Base-by-base conservation (phyloP, 2,888 invertebrate species). In the Lithosia quadra region DNA sequence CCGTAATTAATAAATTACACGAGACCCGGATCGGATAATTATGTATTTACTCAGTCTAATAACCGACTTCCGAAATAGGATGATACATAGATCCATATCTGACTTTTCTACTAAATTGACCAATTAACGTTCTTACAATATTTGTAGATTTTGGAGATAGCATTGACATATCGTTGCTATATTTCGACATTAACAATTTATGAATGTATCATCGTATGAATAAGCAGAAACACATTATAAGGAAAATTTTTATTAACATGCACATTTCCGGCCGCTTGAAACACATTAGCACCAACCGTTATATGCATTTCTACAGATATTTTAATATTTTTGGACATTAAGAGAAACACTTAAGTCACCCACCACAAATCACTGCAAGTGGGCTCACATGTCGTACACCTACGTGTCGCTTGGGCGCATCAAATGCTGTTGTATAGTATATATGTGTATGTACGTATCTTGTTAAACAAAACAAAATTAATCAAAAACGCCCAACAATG, bases 381-480 rank as follows among this genome's bases (percentile, higher is more conserved):
- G 82, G 69, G 74, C 58, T 53, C 62, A 28, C 60, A 63, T 65
- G 60, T 15, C 33, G 61, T 43, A 76, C 80, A 71, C 82, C 81
- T 82, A 81, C 81, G 69, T 75, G 65, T 68, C 66, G 69, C 69
- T 75, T 43, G 73, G 74, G 69, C 67, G 72, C 57, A 77, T 76
- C 73, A 78, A 69, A 71, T 72, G 71, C 79, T 77, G 75, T 72
- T 74, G n/a, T 49, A n/a, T 9, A n/a, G 49, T 49, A 73, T 76
- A 65, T 24, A 36, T 21, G 24, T 72, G 65, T 71, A 65, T 77
- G 72, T 75, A 77, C 65, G 67, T 76, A 80, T 80, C 80, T 83
- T 83, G 83, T 82, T 80, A 80, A 82, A 81, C 84, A 87, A 85
- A 85, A 85, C 84, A 84, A 82, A 79, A 86, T 87, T 86, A 86